Conservation (phyloP, 2,888 invertebrate genomes). For the Noctuana brunneofusca region DNA sequence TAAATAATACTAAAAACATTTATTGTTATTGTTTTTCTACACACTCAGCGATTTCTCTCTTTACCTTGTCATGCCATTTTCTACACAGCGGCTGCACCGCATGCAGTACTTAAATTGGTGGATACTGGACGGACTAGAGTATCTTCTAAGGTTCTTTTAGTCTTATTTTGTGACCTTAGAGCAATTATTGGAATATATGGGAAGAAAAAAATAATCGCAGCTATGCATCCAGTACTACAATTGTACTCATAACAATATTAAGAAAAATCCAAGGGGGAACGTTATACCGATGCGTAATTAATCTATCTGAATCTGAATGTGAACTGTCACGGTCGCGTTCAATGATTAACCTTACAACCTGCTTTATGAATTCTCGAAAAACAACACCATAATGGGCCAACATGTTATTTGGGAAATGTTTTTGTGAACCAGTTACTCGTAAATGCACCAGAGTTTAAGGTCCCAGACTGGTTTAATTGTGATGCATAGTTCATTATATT, state of each 20-base stretch:
- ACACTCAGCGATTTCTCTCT: too few species aligned
- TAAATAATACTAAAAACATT: too few species aligned
- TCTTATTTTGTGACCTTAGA: too few species aligned
- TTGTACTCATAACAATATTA: too few species aligned
- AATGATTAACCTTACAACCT: constrained; percentile 14
- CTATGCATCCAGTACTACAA: too few species aligned
- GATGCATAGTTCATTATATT: constrained; percentile 38
- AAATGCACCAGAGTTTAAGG: constrained; percentile 59
- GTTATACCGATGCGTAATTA: background rate
- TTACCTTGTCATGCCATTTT: too few species aligned
- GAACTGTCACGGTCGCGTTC: constrained; percentile 10
- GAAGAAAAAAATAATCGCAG: background rate
- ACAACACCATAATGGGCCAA: constrained; percentile 9
- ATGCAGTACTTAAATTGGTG: too few species aligned
- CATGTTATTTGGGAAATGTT: constrained; percentile 17
- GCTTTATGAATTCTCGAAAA: constrained; percentile 29
- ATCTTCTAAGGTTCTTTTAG: too few species aligned
- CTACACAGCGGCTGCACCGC: too few species aligned
- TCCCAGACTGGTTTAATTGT: constrained; percentile 51
- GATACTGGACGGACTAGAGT: too few species aligned
- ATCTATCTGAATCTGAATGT: background rate
- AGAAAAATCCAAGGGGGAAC: background rate
- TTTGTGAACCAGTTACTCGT: constrained; percentile 34
- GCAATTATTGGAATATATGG: too few species aligned
- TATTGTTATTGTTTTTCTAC: too few species aligned